Percentiles rank a stretch among this genome's conserved stretches.
Evolutionary conservation across 2,888 invertebrate species (phyloP).

Genomic region (Heliconius aoede): DNA sequence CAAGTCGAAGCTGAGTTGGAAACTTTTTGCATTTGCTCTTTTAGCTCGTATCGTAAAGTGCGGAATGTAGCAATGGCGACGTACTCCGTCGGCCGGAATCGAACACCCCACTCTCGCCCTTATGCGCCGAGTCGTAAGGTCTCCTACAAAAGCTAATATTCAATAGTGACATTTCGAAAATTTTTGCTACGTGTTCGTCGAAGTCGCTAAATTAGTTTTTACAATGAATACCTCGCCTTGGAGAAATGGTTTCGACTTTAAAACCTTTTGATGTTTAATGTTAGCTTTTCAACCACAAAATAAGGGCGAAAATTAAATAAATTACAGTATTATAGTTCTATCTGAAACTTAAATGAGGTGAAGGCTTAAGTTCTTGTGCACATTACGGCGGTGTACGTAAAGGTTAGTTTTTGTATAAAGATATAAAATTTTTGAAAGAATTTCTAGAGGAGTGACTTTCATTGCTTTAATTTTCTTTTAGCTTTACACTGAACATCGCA

Average conservation of each 20-base stretch:
- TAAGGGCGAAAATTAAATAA: slow-evolving; percentile 11
- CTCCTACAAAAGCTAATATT: slow-evolving; percentile 24
- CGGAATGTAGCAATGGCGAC: slow-evolving; percentile 45
- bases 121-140: slow-evolving; percentile 37
- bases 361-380: background rate
- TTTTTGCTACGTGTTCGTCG: slow-evolving; percentile 40
- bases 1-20: slow-evolving; percentile 27
- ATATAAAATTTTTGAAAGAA: background rate
- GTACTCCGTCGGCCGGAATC: slow-evolving; percentile 15
- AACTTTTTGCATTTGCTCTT: slow-evolving; percentile 35
- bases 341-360: background rate
- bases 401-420: background rate
- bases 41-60: slow-evolving; percentile 39
- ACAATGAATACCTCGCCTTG: slow-evolving; percentile 44
- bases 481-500: background rate
- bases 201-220: slow-evolving; percentile 51
- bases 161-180: slow-evolving; percentile 25
- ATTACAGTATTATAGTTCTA: slow-evolving; percentile 15
- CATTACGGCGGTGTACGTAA: slow-evolving; percentile 3
- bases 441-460: background rate
- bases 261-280: slow-evolving; percentile 15
- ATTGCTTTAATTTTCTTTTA: background rate
- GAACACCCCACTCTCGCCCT: slow-evolving; percentile 38
- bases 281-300: slow-evolving; percentile 6
- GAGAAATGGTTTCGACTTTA: slow-evolving; percentile 38